Base-by-base conservation (phyloP, 2,797 vertebrate species). In the Falco novaeseelandiae region DNA sequence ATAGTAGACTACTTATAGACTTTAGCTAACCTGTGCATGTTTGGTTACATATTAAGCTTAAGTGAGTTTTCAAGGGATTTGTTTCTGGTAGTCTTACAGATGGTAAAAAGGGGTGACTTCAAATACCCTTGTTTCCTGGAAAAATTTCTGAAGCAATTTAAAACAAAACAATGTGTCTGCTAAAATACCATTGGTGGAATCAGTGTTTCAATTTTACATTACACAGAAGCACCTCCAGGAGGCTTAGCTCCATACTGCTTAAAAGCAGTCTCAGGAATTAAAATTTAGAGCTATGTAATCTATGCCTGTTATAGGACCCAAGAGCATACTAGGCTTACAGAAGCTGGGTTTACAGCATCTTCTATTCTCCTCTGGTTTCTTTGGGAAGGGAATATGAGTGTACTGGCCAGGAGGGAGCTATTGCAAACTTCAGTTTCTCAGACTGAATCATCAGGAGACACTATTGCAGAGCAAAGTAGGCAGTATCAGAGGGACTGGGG, bases 151-250 rank as follows among this genome's bases (percentile, higher is more conserved):
- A 34, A 51, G 11, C 42, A 55, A 29, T n/a, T 62, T 81, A 32
- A 57, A 38, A 42, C 71, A 9, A 81, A 85, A 38, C 38, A 67
- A 32, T 9, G 1, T 6, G 6, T 52, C 48, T 81, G 22, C 21
- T 74, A 22, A 82, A 80, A 58, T 6, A 0, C 10, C 9, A 6
- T 19, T 51, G 15, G 19, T 46, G 22, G 22, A 66, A 25, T 74
- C 38, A 7, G 29, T 27, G 30, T 84, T 95, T 76, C 58, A 34
- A 2, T 93, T 79, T 89, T 93, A 58, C 3, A 0, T 69, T 89
- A 73, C 83, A 70, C 21, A 96, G 66, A 69, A 95, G 96, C 91
- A 87, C 89, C 87, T 93, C 88, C 83, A 84, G 54, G 80, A 95
- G 89, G 79, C 21, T 74, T 69, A 1, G 0, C 38, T 87, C 1